Base-by-base conservation (phyloP, 2,113 vertebrate genomes). In the Bombycilla garrulus region DNA sequence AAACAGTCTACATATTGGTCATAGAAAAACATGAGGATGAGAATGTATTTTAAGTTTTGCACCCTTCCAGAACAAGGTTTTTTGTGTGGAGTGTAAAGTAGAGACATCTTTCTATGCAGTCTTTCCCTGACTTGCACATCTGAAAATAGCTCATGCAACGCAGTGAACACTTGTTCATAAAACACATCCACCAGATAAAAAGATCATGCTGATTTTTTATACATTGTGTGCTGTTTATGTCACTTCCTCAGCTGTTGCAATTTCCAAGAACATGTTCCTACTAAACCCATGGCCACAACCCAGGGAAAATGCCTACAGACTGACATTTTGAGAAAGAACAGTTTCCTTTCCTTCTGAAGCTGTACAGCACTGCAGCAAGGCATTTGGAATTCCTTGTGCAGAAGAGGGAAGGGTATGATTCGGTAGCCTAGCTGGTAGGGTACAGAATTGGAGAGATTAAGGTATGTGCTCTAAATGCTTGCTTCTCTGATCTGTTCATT, bases 251-350 rank as follows among this genome's bases (percentile, higher is more conserved):
- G 28, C 26, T 62, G 38, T 12, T 93, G 16, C 0, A 1, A 67
- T 15, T 62, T 82, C 40, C 21, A 50, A 40, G 57, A 86, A 36
- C 5, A 61, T 71, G 15, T 67, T 85, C 15, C 12, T 54, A 16
- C 11, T 62, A 71, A 93, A 87, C 14, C 12, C 38, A 7, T 21
- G 50, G 53, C 25, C 6, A 8, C n/a, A 62, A 20, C 4, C 5
- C 0, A 11, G 56, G 23, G 17, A 58, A 54, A 35, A 14, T 0
- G 0, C 21, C 48, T 82, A n/a, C 26, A 70, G 31, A 10, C 36
- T 38, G 29, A 29, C 18, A 29, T 89, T 81, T 62, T 5, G 10
- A 57, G 51, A 71, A 72, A 25, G 8, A 60, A 4, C 1, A 38
- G 16, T 62, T 66, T 81, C 6, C 20, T 5, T 53, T 80, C 33